A percentile compares a stretch with the other conserved stretches of the same genome.
These are phyloP conservation scores for Plectrocnemia conspersa DNA, from an alignment of 1,140 invertebrate genomes.

Conservation along the genomic window DNA sequence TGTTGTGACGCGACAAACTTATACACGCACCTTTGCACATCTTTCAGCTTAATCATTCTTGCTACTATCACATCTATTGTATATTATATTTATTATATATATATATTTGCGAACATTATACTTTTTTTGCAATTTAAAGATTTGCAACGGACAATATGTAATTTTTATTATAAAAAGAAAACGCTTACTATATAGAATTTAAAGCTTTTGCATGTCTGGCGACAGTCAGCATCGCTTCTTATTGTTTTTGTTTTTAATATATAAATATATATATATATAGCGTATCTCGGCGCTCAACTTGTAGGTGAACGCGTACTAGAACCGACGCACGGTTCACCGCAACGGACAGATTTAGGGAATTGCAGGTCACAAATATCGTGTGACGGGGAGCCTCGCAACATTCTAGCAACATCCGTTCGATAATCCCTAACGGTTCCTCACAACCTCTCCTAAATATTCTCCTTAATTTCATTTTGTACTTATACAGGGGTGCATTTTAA, in stretches of 20 bases:
- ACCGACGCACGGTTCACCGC: constrained; percentile 1
- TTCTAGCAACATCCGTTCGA: constrained; percentile 45
- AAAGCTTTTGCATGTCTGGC: constrained; percentile 25
- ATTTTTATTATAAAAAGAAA: no score
- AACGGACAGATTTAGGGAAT: constrained; percentile 20
- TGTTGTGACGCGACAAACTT: constrained; percentile 29
- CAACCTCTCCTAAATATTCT: not conserved
- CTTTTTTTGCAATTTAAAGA: constrained; percentile 6
- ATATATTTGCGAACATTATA: constrained; percentile 15
- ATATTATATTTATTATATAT: constrained; percentile 15
- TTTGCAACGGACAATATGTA: not conserved
- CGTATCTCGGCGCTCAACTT: constrained; percentile 19
- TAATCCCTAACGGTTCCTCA: constrained; percentile 11
- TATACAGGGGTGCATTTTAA: constrained; percentile 24
- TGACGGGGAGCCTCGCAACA: constrained; percentile 41
- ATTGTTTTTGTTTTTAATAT: constrained; percentile 15
- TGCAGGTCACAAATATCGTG: constrained; percentile 7
- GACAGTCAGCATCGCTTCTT: constrained; percentile 19
- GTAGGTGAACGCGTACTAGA: not conserved
- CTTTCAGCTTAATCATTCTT: constrained; percentile 16
- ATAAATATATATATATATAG: no score
- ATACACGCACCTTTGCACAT: constrained; percentile 21
- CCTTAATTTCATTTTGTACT: constrained; percentile 1
- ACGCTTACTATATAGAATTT: constrained; percentile 22
- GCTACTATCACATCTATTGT: constrained; percentile 15